Base-by-base conservation (phyloP, 1,140 invertebrate genomes). In the Caenorhabditis elegans region DNA sequence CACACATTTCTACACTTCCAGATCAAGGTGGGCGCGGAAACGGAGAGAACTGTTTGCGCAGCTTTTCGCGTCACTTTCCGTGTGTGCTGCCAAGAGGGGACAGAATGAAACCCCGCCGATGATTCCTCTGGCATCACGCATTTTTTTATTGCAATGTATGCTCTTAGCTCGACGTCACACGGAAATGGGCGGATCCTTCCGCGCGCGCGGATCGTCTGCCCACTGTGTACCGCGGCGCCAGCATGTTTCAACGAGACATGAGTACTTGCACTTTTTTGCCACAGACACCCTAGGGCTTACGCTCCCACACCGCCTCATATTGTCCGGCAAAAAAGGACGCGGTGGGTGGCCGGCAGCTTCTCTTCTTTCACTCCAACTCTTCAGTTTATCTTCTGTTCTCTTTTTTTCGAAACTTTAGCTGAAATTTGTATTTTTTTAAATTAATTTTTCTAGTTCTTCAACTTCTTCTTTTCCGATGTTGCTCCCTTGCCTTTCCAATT, bases 171-270 rank as follows among this genome's bases (percentile, higher is more conserved):
- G 55, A 70, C 60, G 60, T 70, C 60, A 70, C 60, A 70, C 60
- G 60, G 34, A 70, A 70, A 70, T 39, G 34, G 60, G 60, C 34
- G 60, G 60, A 39, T 19, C 60, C 15, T 70, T 70, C 60, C 60
- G 60, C 60, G 60, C 60, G 60, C 60, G 60, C 60, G 34, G 60
- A 70, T 70, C 60, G 60, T 70, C 60, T 70, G 60, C 60, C 60
- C 60, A 34, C 34, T 39, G 60, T 34, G 39, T 15, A 43, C 39
- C 39, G 60, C 60, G 60, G 60, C 60, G 31, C 60, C 60, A 70
- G 60, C 60, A 70, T 70, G 60, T 70, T 70, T 70, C 60, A 70
- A 70, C 60, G 60, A 39, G 60, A 70, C 60, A 70, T 70, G 60
- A 70, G 60, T 70, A 70, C 60, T 70, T 39, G 60, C 60, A 70